Evolutionary conservation across 2,888 invertebrate species (phyloP).

Genomic region (Scaptomyza caliginosa): DNA sequence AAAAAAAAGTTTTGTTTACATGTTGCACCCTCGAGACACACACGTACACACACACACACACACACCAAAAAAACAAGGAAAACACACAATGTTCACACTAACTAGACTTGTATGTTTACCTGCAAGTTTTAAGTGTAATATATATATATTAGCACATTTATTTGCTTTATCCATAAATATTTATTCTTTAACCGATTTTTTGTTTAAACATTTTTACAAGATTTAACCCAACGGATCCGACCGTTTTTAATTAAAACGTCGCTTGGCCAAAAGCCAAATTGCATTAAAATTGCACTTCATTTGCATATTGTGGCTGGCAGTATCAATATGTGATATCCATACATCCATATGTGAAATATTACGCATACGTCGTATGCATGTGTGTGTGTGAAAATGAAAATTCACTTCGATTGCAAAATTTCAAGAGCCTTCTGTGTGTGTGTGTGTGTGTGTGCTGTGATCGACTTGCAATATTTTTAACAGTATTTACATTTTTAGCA

Average conservation of each 20-base stretch:
- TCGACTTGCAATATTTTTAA: conserved; percentile 57
- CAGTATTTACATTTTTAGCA: conserved; percentile 71
- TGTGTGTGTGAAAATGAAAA: conserved; percentile 43
- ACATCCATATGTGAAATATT: conserved; percentile 38
- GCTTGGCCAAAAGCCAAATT: conserved; percentile 42
- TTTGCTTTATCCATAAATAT: conserved; percentile 4
- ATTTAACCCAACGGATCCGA: conserved; percentile 19
- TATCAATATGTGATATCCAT: conserved; percentile 27
- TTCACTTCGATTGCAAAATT: conserved; percentile 37
- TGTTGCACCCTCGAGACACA: conserved; percentile 68
- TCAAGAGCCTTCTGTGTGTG: conserved; percentile 27
- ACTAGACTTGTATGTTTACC: conserved; percentile 16
- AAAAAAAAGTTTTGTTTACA: conserved; percentile 75
- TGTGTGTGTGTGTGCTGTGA: not conserved
- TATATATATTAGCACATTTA: conserved; percentile 15
- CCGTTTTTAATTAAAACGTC: conserved; percentile 60
- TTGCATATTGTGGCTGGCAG: conserved; percentile 47
- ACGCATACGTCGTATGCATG: conserved; percentile 43
- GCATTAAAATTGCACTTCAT: conserved; percentile 63
- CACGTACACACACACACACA: conserved; percentile 43
- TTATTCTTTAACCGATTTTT: conserved; percentile 7
- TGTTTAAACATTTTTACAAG: not conserved
- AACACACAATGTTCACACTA: conserved; percentile 1
- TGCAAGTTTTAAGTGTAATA: conserved; percentile 20
- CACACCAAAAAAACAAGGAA: conserved; percentile 2